These are phyloP conservation scores for Podarcis lilfordi DNA, from an alignment of 2,797 vertebrate genomes.

Conservation along the genomic window DNA sequence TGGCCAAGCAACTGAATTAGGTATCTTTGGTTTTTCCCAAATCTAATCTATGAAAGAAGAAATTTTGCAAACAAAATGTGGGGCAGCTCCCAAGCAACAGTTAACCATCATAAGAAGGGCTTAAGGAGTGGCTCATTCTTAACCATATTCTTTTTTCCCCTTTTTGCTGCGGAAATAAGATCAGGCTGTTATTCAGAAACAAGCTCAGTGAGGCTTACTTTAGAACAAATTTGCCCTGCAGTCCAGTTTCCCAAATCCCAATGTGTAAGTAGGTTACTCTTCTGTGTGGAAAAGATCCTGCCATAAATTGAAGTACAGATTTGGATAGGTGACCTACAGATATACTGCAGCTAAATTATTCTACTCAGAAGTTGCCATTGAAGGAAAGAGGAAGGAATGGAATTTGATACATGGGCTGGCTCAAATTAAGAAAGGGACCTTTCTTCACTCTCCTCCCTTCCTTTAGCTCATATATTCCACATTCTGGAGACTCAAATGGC, in stretches of 20 bases:
- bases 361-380: neutral
- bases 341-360: neutral
- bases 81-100: neutral
- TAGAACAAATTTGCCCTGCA: neutral
- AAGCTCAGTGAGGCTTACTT: neutral
- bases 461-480: too few relatives aligned
- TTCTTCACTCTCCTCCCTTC: neutral
- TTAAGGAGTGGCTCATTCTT: neutral
- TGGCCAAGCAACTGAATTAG: neutral
- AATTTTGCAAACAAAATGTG: neutral
- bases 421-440: neutral
- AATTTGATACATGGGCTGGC: neutral
- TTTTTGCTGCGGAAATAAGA: neutral
- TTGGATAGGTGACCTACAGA: neutral
- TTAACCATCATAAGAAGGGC: neutral
- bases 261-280: neutral
- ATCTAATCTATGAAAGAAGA: neutral
- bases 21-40: neutral
- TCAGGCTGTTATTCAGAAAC: neutral
- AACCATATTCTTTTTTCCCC: neutral
- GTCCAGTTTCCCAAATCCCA: neutral
- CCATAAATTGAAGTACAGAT: neutral
- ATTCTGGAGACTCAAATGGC: too few relatives aligned
- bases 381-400: neutral
- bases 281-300: neutral